These are phyloP conservation scores for Coregonus clupeaformis DNA, from an alignment of 2,113 vertebrate genomes.

Conservation along the genomic window DNA sequence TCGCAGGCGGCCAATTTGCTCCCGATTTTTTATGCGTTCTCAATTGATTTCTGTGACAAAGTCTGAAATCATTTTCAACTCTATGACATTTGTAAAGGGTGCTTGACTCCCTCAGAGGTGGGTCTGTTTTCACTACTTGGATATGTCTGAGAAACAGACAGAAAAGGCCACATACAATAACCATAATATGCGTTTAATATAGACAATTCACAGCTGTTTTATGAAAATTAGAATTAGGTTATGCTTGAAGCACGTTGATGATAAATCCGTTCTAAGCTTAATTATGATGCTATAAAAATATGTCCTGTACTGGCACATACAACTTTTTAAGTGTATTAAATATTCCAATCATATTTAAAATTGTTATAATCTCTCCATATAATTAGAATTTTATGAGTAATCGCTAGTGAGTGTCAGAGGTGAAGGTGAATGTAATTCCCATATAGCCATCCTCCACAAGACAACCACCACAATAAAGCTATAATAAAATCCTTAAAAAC, in stretches of 20 bases:
- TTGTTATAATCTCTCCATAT: conserved; percentile 78
- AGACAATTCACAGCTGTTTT: conserved; percentile 76
- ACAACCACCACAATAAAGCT: conserved; percentile 57
- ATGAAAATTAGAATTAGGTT: conserved; percentile 81
- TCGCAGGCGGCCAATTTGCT: conserved; percentile 69
- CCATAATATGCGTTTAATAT: conserved; percentile 71
- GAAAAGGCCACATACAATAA: conserved; percentile 53
- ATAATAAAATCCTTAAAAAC: conserved; percentile 33
- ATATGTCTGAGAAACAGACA: conserved; percentile 49
- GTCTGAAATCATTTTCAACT: conserved; percentile 65
- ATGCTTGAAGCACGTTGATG: conserved; percentile 74
- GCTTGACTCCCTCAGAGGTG: conserved; percentile 38
- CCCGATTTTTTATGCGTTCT: conserved; percentile 57
- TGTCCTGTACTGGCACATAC: conserved; percentile 68
- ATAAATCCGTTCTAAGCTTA: conserved; percentile 81
- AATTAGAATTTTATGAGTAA: conserved; percentile 80
- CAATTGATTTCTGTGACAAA: conserved; percentile 74
- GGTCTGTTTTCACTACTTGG: conserved; percentile 44
- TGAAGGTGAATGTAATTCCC: conserved; percentile 80
- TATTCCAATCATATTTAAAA: conserved; percentile 81
- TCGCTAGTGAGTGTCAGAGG: conserved; percentile 72
- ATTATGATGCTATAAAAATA: conserved; percentile 75
- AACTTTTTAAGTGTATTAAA: conserved; percentile 85
- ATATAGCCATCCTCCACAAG: conserved; percentile 63
- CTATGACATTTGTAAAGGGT: conserved; percentile 40